Evolutionary conservation across 2,113 vertebrate genomes (phyloP), one percentile per base, ranked within the genome.

Genomic region (Girardinichthys multiradiatus): DNA sequence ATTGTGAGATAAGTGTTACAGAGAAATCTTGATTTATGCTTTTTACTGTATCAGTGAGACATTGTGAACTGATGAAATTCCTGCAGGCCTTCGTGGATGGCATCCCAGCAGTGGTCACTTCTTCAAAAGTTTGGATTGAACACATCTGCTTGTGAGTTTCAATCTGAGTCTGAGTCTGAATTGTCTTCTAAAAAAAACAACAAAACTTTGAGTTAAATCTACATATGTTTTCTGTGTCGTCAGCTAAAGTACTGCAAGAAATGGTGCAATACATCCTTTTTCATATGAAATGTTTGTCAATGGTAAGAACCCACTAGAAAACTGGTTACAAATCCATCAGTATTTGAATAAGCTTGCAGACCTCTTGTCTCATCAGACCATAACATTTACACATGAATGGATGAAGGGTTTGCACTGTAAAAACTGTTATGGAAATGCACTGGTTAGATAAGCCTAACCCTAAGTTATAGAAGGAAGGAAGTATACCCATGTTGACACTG

Each of bases 91-190:
- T 68, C 59, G 51, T 67, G 80, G 29, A 73, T 29, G 30, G 24
- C 31, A 59, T 48, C 39, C 58, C 35, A 60, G 39, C 26, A 28
- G 57, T 24, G 19, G 24, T 42, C 39, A 2, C 26, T 31, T 78
- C 69, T 70, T 28, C 48, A 21, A 26, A 30, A 24, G 26, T 35
- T 61, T 19, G 26, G 26, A 10, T 35, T 27, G 59, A 64, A 73
- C 27, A 26, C 57, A 0, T 54, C 62, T 24, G 15, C 81, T 54
- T 74, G 42, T 33, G 37, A 70, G 17, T 64, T 81, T 98, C 91
- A 97, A 82, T 98, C 96, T 0, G 96, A 97, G 87, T 98, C 96
- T 0, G 95, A 96, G 86, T 97, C 92, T 0, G 95, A 97, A 76
- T 90, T 86, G 3, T 96, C 94, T 57, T 95, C 97, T 98, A 89